Conservation (phyloP, 2,113 vertebrate genomes). For the Hypanus sabinus region DNA sequence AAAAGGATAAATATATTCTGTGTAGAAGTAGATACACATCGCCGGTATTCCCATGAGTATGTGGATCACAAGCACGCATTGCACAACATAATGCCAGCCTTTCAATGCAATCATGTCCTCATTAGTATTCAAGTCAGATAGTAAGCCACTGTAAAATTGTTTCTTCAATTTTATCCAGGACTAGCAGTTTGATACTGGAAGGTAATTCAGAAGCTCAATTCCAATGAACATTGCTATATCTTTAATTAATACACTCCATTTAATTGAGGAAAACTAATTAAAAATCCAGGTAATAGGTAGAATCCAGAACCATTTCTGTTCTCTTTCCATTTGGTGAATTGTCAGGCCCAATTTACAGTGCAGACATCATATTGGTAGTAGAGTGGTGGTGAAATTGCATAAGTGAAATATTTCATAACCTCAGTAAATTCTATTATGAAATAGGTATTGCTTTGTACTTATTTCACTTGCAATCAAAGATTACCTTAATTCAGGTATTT, state of each 20-base stretch:
- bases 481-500: conserved; percentile 12
- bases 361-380: background rate
- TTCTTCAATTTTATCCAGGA: conserved; percentile 23
- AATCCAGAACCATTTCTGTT: background rate
- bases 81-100: conserved; percentile 1
- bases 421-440: background rate
- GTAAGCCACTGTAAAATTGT: conserved; percentile 11
- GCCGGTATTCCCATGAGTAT: conserved; percentile 3
- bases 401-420: background rate
- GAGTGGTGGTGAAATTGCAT: background rate
- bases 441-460: background rate
- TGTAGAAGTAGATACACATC: background rate
- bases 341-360: background rate
- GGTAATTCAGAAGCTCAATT: conserved; percentile 8
- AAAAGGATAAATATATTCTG: background rate
- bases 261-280: background rate
- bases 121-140: conserved; percentile 32
- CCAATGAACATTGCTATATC: conserved; percentile 2
- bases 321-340: background rate
- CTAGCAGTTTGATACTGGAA: background rate
- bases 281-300: background rate
- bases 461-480: background rate
- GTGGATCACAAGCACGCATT: conserved; percentile 12
- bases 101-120: conserved; percentile 31
- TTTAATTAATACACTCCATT: conserved; percentile 10